A percentile compares a stretch with the other conserved stretches of the same genome.
Evolutionary conservation across 2,113 vertebrate species (phyloP).

Genomic region (Xenopus borealis): DNA sequence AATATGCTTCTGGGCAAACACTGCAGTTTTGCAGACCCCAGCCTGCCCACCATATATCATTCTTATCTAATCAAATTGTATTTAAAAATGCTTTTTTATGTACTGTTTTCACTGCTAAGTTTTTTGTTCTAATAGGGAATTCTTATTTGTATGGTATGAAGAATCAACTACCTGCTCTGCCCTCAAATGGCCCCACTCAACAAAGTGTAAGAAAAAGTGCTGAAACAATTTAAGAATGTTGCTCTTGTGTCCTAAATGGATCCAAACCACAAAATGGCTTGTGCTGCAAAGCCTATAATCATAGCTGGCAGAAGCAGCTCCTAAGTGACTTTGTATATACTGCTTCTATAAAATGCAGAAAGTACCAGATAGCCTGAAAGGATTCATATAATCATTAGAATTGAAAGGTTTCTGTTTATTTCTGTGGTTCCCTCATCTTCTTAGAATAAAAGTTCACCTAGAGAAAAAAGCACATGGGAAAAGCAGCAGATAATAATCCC

Average conservation of each 20-base stretch:
- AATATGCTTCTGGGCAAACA: neutral
- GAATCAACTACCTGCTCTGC: neutral
- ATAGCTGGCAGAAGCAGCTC: conserved; percentile 1
- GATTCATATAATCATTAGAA: too few relatives aligned
- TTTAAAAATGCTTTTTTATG: conserved; percentile 5
- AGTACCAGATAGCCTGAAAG: too few relatives aligned
- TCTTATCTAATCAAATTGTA: neutral
- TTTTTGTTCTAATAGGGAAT: neutral
- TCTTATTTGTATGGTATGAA: too few relatives aligned
- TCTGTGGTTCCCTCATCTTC: too few relatives aligned
- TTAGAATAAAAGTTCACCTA: too few relatives aligned
- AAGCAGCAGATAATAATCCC: too few relatives aligned
- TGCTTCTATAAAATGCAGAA: neutral
- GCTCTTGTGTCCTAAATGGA: neutral
- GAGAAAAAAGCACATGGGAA: too few relatives aligned
- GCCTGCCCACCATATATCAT: neutral
- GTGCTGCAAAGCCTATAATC: conserved; percentile 13
- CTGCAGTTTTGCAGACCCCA: neutral
- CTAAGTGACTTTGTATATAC: neutral
- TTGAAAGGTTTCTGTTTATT: too few relatives aligned
- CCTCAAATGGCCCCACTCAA: neutral
- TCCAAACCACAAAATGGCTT: conserved; percentile 2
- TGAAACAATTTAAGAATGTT: conserved; percentile 3
- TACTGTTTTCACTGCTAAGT: neutral
- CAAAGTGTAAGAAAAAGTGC: neutral